Conservation (phyloP, 2,888 invertebrate genomes). For the Lampropteryx suffumata region DNA sequence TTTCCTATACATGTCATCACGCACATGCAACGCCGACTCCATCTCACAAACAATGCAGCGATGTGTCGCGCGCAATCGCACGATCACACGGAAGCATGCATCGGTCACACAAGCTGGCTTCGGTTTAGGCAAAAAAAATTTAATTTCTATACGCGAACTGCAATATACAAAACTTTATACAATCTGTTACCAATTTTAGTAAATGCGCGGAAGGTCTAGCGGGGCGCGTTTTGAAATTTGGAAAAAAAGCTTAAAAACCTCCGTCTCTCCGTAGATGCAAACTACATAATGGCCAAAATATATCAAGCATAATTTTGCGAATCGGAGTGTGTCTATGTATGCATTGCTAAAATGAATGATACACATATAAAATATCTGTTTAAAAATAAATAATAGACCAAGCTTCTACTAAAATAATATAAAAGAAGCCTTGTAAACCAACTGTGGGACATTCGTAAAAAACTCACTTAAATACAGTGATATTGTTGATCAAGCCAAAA, state of each 20-base stretch:
- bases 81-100: conserved; percentile 50
- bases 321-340: conserved; percentile 63
- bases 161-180: conserved; percentile 45
- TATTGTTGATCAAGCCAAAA: conserved; percentile 19
- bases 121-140: conserved; percentile 62
- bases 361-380: conserved; percentile 67
- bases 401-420: conserved; percentile 69
- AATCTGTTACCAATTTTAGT: conserved; percentile 59
- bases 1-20: conserved; percentile 77
- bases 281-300: conserved; percentile 66
- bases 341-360: conserved; percentile 70
- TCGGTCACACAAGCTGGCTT: conserved; percentile 60
- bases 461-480: conserved; percentile 35
- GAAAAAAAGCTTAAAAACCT: conserved; percentile 60
- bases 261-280: conserved; percentile 57
- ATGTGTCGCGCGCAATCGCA: conserved; percentile 25
- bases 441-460: conserved; percentile 42
- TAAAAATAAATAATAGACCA: conserved; percentile 59
- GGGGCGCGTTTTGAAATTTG: conserved; percentile 58
- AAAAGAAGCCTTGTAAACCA: conserved; percentile 61
- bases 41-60: conserved; percentile 38
- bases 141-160: conserved; percentile 55
- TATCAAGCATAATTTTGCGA: conserved; percentile 67
- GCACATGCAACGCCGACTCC: conserved; percentile 55
- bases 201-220: conserved; percentile 77